Conservation (phyloP, 2,113 vertebrate species). For the Albula glossodonta region DNA sequence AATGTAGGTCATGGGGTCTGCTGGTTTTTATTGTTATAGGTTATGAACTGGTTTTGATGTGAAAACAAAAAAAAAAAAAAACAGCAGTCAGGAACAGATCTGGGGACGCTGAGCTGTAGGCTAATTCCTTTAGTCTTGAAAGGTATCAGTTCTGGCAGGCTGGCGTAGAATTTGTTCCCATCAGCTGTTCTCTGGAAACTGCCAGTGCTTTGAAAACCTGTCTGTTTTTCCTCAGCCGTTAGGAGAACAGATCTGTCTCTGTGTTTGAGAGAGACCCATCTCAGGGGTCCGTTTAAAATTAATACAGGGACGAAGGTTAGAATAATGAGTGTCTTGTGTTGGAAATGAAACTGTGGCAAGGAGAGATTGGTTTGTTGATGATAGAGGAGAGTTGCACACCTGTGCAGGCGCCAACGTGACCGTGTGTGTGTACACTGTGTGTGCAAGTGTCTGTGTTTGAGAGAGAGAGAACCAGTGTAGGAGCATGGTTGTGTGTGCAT, state of each 20-base stretch:
- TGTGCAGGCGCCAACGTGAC: no score
- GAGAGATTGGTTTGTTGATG: not conserved
- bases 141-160: not conserved
- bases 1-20: no score
- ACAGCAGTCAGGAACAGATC: no score
- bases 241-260: not conserved
- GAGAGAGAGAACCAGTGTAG: slow-evolving; percentile 16
- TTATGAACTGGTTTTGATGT: no score
- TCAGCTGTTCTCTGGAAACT: not conserved
- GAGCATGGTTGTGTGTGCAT: slow-evolving; percentile 21
- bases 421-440: slow-evolving; percentile 8
- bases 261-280: not conserved
- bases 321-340: not conserved
- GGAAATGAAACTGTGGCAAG: not conserved
- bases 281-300: not conserved
- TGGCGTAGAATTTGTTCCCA: not conserved
- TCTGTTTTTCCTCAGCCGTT: not conserved
- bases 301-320: not conserved
- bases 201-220: not conserved
- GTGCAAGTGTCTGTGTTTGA: not conserved
- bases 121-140: not conserved
- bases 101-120: not conserved
- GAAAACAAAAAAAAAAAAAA: no score
- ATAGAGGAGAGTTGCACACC: not conserved
- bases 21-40: no score